Percentiles rank a stretch among this genome's conserved stretches.
Evolutionary conservation across 2,797 vertebrate genomes (phyloP).

Genomic region (Garrulus glandarius): DNA sequence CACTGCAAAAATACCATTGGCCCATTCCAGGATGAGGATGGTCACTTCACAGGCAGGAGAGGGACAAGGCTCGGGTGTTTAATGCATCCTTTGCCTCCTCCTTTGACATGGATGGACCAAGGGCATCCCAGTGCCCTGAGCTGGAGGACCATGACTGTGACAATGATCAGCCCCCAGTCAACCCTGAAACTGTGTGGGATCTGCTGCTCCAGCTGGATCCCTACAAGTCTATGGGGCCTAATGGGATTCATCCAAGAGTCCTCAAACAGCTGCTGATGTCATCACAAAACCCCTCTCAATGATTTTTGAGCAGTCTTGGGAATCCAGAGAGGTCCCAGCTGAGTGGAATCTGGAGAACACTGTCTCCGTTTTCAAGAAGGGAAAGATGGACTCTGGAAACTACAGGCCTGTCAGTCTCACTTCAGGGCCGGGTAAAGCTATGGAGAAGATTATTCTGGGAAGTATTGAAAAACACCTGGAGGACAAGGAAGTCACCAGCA

Average conservation of each 20-base stretch:
- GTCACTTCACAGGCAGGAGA: neutral
- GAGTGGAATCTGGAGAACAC: neutral
- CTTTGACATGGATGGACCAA: neutral
- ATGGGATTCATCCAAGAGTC: neutral
- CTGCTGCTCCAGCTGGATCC: neutral
- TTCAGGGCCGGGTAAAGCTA: neutral
- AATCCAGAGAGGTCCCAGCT: neutral
- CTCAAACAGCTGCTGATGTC: neutral
- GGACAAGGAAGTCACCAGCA: neutral
- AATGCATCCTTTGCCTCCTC: neutral
- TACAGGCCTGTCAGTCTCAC: neutral
- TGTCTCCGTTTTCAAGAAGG: neutral
- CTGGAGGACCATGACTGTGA: neutral
- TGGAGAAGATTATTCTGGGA: neutral
- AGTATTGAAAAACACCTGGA: neutral
- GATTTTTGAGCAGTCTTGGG: neutral
- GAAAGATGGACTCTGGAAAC: neutral
- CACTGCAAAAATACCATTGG: neutral
- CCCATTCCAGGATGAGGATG: fast-evolving
- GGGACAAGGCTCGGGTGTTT: neutral
- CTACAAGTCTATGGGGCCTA: neutral
- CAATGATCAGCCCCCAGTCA: no score
- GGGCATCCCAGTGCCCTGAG: neutral
- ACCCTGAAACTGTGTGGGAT: neutral
- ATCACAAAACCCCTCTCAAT: neutral